Conservation (phyloP, 2,113 vertebrate species). For the Tiliqua scincoides region DNA sequence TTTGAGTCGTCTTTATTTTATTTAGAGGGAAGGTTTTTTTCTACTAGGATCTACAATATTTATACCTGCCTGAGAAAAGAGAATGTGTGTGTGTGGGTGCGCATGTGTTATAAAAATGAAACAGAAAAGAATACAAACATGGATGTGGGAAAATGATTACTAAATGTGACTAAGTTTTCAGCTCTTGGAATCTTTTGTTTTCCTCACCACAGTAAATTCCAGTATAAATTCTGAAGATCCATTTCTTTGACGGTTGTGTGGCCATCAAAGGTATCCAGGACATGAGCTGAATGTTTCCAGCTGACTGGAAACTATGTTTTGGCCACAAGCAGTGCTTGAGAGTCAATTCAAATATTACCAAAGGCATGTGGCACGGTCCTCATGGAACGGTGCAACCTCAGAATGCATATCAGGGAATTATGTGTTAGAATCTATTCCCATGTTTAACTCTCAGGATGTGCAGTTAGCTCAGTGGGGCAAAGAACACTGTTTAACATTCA, state of each 20-base stretch:
- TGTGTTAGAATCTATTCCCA: background rate
- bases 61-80: conserved; percentile 80
- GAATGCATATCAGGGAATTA: background rate
- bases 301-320: conserved; percentile 8
- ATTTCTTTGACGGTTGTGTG: background rate
- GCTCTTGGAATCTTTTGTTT: conserved; percentile 51
- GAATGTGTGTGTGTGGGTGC: conserved; percentile 62
- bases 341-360: background rate
- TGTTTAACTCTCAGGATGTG: background rate
- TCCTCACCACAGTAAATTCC: background rate
- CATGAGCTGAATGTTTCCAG: background rate
- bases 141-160: conserved; percentile 49
- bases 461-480: background rate
- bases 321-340: background rate
- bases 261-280: background rate
- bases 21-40: conserved; percentile 76
- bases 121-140: conserved; percentile 30
- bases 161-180: conserved; percentile 25
- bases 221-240: background rate
- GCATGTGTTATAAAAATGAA: conserved; percentile 51
- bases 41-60: conserved; percentile 79
- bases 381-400: background rate
- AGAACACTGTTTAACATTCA: background rate
- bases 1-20: conserved; percentile 79
- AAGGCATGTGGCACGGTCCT: background rate